A percentile compares a stretch with the other conserved stretches of the same genome.
Evolutionary conservation across 2,113 vertebrate species (phyloP).

Genomic region (Emberiza fucata): DNA sequence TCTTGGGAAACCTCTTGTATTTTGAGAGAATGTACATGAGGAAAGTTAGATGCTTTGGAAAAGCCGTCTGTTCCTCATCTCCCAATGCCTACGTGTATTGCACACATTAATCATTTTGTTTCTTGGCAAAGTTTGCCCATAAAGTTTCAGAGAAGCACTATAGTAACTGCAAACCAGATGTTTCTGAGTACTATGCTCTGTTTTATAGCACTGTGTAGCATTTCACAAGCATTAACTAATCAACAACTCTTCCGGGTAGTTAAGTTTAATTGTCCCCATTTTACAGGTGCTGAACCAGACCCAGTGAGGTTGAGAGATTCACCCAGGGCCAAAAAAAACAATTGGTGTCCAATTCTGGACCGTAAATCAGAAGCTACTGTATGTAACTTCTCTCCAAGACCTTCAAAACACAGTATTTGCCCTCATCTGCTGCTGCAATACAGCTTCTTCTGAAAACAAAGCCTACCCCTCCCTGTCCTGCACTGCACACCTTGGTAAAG

Average conservation of each 20-base stretch:
- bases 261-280: conserved; percentile 44
- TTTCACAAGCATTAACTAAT: conserved; percentile 56
- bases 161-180: conserved; percentile 8
- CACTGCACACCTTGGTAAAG: neutral
- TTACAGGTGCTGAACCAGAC: conserved; percentile 36
- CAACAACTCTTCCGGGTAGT: conserved; percentile 28
- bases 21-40: neutral
- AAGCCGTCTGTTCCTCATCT: neutral
- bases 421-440: neutral
- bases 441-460: neutral
- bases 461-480: neutral
- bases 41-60: neutral
- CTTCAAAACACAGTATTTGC: neutral
- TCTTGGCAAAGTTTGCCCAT: neutral
- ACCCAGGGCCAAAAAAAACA: neutral
- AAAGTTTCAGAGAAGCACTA: neutral
- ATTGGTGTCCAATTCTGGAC: neutral
- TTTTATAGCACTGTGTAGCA: conserved; percentile 33
- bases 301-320: neutral
- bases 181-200: neutral
- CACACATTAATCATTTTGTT: neutral
- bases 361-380: neutral
- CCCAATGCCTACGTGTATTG: neutral
- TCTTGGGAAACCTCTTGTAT: neutral
- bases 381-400: neutral